Conservation (phyloP, 1,140 invertebrate genomes). For the Drosophila willistoni region DNA sequence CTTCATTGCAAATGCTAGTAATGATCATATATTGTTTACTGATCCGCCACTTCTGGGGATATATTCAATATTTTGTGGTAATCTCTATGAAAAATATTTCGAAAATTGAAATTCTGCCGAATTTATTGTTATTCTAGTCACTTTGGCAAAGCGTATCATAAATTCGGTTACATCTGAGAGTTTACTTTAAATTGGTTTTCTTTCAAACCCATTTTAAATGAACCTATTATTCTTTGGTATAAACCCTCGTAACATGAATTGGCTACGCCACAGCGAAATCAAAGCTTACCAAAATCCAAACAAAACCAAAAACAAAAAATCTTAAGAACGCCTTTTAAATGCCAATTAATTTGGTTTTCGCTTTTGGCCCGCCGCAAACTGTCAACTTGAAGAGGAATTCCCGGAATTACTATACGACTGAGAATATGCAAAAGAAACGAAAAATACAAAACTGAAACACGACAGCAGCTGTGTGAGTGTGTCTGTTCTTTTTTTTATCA, state of each 20-base stretch:
- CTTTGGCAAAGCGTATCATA: neutral
- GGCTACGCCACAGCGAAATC: neutral
- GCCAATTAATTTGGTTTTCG: conserved; percentile 63
- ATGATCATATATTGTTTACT: no score
- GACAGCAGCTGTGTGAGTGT: neutral
- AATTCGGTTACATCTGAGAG: neutral
- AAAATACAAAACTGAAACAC: neutral
- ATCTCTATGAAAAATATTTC: no score
- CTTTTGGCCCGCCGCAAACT: conserved; percentile 52
- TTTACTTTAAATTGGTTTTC: neutral
- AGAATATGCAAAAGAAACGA: neutral
- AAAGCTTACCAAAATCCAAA: neutral
- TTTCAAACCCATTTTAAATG: conserved; percentile 17
- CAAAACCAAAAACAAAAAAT: conserved; percentile 26
- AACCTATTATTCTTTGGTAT: neutral
- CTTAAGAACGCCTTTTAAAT: conserved; percentile 67
- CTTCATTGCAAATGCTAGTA: no score
- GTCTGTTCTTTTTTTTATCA: conserved; percentile 1
- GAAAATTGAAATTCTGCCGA: no score
- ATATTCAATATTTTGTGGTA: no score
- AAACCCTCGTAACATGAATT: conserved; percentile 44
- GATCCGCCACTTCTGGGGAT: no score
- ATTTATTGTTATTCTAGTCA: no score
- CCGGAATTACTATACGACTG: conserved; percentile 50
- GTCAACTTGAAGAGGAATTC: conserved; percentile 60